Evolutionary conservation across 1,140 invertebrate genomes (phyloP), one percentile per base, ranked within the genome.

Genomic region (Pararge aegeria): DNA sequence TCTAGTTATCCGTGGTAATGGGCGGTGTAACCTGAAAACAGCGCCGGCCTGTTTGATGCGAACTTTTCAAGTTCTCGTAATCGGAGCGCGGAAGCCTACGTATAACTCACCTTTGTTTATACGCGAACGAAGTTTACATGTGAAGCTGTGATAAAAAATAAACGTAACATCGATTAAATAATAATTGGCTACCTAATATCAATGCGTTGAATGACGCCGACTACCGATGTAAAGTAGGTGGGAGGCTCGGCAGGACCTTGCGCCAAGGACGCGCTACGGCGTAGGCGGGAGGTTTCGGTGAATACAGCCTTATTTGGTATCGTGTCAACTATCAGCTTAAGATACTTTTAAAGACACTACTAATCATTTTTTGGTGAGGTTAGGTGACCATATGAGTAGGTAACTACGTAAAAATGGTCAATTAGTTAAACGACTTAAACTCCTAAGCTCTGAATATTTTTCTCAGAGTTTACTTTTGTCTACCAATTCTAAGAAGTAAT

Each of bases 231-330:
- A 19, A 18, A 51, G 81, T 78, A 73, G 83, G 83, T 74, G 81
- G 77, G 69, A 84, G 75, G 80, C 75, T 83, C 51, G 75, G 66
- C 65, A 73, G 74, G 78, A 79, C 86, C 86, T 87, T 81, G 82
- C 69, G 66, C 60, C 86, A 85, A 89, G 86, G 86, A 73, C 86
- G 83, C 61, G 51, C 48, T 61, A 53, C 64, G 58, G 42, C 57
- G 80, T 78, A 73, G 78, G 76, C 77, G 79, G 63, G 70, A 67
- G 34, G 68, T 70, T 66, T 61, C 63, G 62, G 46, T 61, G 66
- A 74, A 80, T 77, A 78, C 63, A 55, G 56, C 85, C 80, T 75
- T 80, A 77, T 79, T 70, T 77, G 78, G 82, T 55, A 13, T 15
- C 30, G 7, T 34, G 30, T 34, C 44, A 38, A 49, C 40, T 59